Percentiles rank a stretch among this genome's conserved stretches.
Conservation (phyloP, 2,113 vertebrate species). For the Eurypyga helias region DNA sequence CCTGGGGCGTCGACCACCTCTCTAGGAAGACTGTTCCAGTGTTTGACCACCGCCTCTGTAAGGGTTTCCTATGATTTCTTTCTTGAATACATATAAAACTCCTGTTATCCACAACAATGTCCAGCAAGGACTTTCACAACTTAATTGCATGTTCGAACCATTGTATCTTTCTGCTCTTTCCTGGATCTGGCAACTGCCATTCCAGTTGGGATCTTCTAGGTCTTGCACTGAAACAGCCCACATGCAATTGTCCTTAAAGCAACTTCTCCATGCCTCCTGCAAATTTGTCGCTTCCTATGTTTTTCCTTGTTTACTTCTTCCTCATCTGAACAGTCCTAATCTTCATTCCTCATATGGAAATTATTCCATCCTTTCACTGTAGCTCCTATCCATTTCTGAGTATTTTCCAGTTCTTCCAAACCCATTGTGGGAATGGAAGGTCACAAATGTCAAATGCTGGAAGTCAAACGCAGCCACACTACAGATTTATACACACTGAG, state of each 20-base stretch:
- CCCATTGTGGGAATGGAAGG: background rate
- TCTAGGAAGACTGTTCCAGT: background rate
- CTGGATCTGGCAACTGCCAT: background rate
- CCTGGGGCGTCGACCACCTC: accelerated
- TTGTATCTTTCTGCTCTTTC: background rate
- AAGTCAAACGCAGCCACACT: background rate
- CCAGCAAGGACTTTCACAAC: background rate
- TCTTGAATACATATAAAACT: background rate
- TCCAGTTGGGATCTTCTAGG: background rate
- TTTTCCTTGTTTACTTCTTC: background rate
- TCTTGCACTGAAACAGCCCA: background rate
- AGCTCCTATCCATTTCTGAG: background rate
- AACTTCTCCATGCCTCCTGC: background rate
- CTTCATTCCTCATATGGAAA: background rate
- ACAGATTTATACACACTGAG: background rate
- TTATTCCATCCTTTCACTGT: background rate
- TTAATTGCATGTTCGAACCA: background rate
- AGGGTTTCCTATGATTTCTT: background rate
- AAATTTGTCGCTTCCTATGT: accelerated
- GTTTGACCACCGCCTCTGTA: background rate
- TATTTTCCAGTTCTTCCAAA: background rate
- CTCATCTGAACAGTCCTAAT: background rate
- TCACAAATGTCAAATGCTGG: background rate
- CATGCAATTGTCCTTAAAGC: background rate
- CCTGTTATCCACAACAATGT: background rate